These are phyloP conservation scores for Laspeyria flexula DNA, from an alignment of 2,888 invertebrate species.

Conservation along the genomic window DNA sequence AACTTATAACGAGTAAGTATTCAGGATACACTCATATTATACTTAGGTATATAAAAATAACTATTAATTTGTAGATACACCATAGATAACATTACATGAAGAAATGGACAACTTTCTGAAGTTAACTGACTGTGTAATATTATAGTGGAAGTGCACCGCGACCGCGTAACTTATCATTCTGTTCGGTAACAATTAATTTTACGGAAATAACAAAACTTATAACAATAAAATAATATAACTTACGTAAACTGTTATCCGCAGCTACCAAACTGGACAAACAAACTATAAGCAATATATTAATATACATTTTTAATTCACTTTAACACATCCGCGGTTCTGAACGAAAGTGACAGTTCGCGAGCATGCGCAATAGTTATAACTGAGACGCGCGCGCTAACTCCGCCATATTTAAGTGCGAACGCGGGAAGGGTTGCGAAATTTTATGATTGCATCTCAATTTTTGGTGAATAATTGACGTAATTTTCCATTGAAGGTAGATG, in stretches of 20 bases:
- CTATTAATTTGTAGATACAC: not conserved
- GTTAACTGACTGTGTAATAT: slow-evolving; percentile 1
- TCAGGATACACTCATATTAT: too few species aligned
- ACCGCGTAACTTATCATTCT: slow-evolving; percentile 5
- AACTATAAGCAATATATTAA: slow-evolving; percentile 44
- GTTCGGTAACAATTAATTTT: not conserved
- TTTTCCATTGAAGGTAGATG: slow-evolving; percentile 33
- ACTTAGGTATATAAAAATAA: too few species aligned
- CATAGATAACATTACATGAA: not conserved
- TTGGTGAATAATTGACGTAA: slow-evolving; percentile 29
- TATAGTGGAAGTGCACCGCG: slow-evolving; percentile 4
- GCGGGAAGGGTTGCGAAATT: slow-evolving; percentile 38
- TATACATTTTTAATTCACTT: slow-evolving; percentile 41
- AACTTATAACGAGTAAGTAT: not conserved
- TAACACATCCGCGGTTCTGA: slow-evolving; percentile 33
- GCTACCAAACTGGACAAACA: slow-evolving; percentile 42
- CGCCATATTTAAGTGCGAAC: slow-evolving; percentile 48
- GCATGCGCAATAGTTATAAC: slow-evolving; percentile 36
- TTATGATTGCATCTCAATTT: slow-evolving; percentile 40
- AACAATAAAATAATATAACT: slow-evolving; percentile 30
- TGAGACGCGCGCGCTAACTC: slow-evolving; percentile 49
- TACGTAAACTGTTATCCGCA: slow-evolving; percentile 53
- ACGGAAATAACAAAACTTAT: not conserved
- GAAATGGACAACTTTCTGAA: slow-evolving; percentile 4
- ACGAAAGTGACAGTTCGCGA: slow-evolving; percentile 41